phyloP scores from a whole-genome alignment of 1,140 invertebrate species.

The Brachionus asplanchnoidis region DNA sequence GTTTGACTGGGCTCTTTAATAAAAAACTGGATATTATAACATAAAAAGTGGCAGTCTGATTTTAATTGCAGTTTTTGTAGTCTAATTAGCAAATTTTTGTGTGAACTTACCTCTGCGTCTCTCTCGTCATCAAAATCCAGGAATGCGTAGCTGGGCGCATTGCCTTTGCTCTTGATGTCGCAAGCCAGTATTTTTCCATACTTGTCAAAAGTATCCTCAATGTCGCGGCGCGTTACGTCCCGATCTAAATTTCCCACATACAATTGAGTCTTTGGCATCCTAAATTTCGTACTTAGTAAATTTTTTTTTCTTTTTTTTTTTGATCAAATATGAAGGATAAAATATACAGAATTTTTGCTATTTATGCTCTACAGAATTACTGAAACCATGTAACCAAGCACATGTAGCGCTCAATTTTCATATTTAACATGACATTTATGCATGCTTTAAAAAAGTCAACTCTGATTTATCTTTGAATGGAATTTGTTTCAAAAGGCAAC shows the following conservation, averaged over 20 bases:
- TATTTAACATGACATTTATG: background rate
- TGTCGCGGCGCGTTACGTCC: background rate
- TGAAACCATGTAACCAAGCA: background rate
- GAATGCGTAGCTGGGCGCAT: slow-evolving; percentile 74
- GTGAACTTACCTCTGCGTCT: slow-evolving; percentile 71
- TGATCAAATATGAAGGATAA: background rate
- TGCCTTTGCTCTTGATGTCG: slow-evolving; percentile 40
- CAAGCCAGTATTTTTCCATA: slow-evolving; percentile 18
- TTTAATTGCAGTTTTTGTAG: background rate
- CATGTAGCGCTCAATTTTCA: background rate
- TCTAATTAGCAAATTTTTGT: slow-evolving; percentile 60
- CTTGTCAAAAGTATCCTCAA: slow-evolving; percentile 35
- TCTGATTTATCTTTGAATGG: too few relatives aligned
- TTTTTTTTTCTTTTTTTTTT: background rate
- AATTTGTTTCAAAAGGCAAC: too few relatives aligned
- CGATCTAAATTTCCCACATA: slow-evolving; percentile 33
- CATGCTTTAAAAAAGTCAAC: background rate
- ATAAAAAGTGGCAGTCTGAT: background rate
- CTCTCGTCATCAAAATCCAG: slow-evolving; percentile 89
- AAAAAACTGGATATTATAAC: background rate
- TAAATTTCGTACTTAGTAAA: background rate
- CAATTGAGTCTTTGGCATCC: slow-evolving; percentile 19
- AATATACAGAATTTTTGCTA: background rate
- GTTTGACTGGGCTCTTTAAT: background rate
- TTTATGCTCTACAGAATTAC: background rate